Conservation (phyloP, 1,140 invertebrate genomes). For the Drosophila ficusphila region DNA sequence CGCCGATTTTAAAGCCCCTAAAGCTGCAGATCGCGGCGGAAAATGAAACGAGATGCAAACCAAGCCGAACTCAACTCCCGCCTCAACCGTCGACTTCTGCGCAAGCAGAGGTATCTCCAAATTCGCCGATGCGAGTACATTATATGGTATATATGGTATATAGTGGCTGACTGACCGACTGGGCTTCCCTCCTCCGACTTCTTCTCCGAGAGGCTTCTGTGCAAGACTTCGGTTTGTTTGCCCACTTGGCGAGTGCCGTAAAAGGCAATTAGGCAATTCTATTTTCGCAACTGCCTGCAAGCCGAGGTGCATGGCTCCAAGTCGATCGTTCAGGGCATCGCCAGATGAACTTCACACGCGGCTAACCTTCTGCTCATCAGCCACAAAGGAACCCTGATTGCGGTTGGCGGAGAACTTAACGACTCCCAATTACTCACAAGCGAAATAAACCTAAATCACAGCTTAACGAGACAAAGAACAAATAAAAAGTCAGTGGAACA, state of each 20-base stretch:
- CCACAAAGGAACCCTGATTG: constrained; percentile 39
- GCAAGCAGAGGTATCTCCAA: constrained; percentile 37
- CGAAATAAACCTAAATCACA: background rate
- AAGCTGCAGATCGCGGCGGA: constrained; percentile 15
- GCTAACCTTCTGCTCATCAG: constrained; percentile 2
- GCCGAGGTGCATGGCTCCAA: constrained; percentile 18
- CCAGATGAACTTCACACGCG: constrained; percentile 6
- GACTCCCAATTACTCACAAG: background rate
- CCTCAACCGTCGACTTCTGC: constrained; percentile 8
- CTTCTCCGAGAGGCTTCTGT: constrained; percentile 23
- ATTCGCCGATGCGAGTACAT: constrained; percentile 14
- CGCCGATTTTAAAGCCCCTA: constrained; percentile 65
- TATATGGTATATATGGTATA: too few species aligned
- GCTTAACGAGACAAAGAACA: background rate
- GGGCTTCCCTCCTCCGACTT: constrained; percentile 8
- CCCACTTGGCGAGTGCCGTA: constrained; percentile 35
- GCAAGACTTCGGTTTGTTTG: constrained; percentile 42
- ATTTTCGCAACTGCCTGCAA: constrained; percentile 56
- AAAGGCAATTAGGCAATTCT: constrained; percentile 58
- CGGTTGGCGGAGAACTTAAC: constrained; percentile 5
- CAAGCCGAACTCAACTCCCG: constrained; percentile 24
- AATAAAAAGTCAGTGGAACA: background rate
- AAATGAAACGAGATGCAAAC: constrained; percentile 38
- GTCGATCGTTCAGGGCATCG: background rate
- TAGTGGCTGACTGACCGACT: constrained; percentile 32